A percentile compares a stretch with the other conserved stretches of the same genome.
Evolutionary conservation across 2,113 vertebrate genomes (phyloP).

Genomic region (Odocoileus hemionus): DNA sequence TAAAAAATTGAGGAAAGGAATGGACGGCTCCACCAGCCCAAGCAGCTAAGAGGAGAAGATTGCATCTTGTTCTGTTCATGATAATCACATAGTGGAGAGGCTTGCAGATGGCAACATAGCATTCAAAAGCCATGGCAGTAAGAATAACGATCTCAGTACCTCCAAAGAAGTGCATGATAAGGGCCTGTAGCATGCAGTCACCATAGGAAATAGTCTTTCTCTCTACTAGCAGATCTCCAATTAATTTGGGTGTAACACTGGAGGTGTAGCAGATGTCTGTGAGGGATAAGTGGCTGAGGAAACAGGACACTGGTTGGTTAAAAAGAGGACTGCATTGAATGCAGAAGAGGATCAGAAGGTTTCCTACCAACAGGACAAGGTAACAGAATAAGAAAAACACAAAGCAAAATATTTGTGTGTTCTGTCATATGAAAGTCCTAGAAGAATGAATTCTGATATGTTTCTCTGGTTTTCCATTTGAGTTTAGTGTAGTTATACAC

Average conservation of each 20-base stretch:
- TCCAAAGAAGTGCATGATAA: not conserved
- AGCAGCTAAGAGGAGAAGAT: not conserved
- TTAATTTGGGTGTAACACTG: not conserved
- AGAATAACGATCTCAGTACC: not conserved
- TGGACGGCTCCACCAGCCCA: not conserved
- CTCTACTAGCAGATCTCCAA: too few relatives aligned
- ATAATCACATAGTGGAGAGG: not conserved
- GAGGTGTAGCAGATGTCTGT: constrained; percentile 12
- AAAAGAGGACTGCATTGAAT: not conserved
- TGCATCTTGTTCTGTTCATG: not conserved
- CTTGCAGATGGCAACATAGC: not conserved
- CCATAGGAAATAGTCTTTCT: not conserved
- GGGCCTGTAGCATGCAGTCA: not conserved
- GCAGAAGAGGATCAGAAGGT: not conserved
- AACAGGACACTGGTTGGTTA: constrained; percentile 7
- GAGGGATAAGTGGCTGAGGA: not conserved
- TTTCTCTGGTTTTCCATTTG: not conserved
- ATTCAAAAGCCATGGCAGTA: not conserved
- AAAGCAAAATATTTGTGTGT: not conserved
- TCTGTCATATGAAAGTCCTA: not conserved
- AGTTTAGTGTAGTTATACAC: accelerated
- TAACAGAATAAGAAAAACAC: not conserved
- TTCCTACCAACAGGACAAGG: not conserved
- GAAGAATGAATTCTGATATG: constrained; percentile 13
- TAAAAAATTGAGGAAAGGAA: not conserved